Evolutionary conservation across 2,113 vertebrate genomes (phyloP).

Genomic region (Burhinus oedicnemus): DNA sequence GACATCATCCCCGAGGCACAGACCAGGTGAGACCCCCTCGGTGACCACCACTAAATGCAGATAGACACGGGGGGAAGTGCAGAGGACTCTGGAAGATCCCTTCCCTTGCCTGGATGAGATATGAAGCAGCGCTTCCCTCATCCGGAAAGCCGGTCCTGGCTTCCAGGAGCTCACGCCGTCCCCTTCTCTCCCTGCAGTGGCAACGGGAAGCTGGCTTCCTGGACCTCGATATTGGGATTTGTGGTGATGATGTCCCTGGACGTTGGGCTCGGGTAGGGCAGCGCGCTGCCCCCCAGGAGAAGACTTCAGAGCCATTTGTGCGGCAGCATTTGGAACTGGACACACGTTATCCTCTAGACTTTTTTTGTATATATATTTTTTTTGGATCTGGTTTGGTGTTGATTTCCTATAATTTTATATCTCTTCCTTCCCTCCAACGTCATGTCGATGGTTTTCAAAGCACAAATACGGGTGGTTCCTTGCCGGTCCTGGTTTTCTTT

Average conservation of each 20-base stretch:
- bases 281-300: rapidly evolving
- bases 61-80: rapidly evolving
- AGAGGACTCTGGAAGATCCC: background rate
- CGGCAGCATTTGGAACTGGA: background rate
- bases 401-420: constrained; percentile 47
- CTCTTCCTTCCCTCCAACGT: background rate
- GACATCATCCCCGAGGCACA: constrained; percentile 98
- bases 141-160: rapidly evolving
- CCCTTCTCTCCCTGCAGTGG: constrained; percentile 77
- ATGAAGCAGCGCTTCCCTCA: rapidly evolving
- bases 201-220: constrained; percentile 93
- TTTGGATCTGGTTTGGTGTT: constrained; percentile 26
- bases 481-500: background rate
- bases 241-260: constrained; percentile 99
- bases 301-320: background rate
- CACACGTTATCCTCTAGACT: background rate
- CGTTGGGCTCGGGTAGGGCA: constrained; percentile 87
- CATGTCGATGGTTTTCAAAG: constrained; percentile 28
- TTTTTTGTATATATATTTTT: background rate
- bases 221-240: constrained; percentile 92
- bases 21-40: constrained; percentile 78
- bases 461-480: background rate
- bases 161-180: background rate
- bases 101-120: rapidly evolving
- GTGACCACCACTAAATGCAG: background rate